Base-by-base conservation (phyloP, 2,797 vertebrate genomes). In the Galaxias olidus region DNA sequence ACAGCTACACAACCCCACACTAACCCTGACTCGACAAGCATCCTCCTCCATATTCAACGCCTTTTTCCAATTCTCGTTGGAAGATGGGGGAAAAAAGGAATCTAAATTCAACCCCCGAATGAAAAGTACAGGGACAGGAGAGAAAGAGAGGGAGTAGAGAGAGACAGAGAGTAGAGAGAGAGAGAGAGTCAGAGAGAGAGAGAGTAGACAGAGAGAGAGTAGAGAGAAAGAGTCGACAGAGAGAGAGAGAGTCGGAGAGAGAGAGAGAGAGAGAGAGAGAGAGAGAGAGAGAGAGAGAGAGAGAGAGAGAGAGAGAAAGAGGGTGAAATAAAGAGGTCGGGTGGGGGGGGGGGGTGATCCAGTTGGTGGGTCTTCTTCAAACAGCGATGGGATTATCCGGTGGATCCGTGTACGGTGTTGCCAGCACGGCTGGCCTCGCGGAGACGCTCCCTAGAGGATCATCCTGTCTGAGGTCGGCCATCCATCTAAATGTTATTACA, bases 11-110 rank as follows among this genome's bases (percentile, higher is more conserved):
- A 9, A 47, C 1, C 1, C 43, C 45, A 54, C 41, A 57, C 9
- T 58, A 81, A 75, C 61, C 68, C 59, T 66, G 53, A 8, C 13
- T 59, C 51, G 65, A 59, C 43, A 0, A 0, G 30, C 13, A 17
- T 10, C 12, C 19, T 55, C 7, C 55, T 66, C 9, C 59, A 50
- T 61, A 65, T 47, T 52, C 41, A 18, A 56, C 43, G 17, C 56
- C 66, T 51, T 15, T 9, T 54, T 60, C 42, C 40, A 13, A n/a
- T 15, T 48, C 9, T 19, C 18, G 17, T 54, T n/a, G n/a, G n/a
- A n/a, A n/a, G n/a, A 11, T 43, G 47, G 60, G 8, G 45, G 45
- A 17, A 11, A 9, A 18, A 44, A 58, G 41, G 17, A 1, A n/a
- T 44, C 50, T 18, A 13, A 17, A 51, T n/a, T 61, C 15, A 59